Conservation (phyloP, 2,113 vertebrate genomes). For the Mormyrus lacerda region DNA sequence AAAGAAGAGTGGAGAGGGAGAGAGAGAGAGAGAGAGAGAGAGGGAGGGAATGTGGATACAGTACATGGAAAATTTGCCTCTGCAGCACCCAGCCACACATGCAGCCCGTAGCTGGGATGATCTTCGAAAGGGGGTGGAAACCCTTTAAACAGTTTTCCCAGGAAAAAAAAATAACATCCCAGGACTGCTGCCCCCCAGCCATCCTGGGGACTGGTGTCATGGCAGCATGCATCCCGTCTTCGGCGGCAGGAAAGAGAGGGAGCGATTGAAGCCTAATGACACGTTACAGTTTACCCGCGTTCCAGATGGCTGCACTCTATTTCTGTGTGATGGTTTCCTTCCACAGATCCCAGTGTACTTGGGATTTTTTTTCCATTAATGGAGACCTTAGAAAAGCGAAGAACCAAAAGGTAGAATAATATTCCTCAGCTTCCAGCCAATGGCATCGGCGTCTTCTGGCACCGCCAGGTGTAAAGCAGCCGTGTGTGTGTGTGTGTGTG, state of each 20-base stretch:
- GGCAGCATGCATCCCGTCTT: background rate
- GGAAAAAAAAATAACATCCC: constrained; percentile 8
- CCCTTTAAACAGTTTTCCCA: constrained; percentile 31
- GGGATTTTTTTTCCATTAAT: constrained; percentile 6
- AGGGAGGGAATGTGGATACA: constrained; percentile 23
- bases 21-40: background rate
- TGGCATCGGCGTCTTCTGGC: background rate
- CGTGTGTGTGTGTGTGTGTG: background rate
- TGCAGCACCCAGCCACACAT: constrained; percentile 28
- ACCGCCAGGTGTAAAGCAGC: background rate
- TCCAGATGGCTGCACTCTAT: constrained; percentile 23
- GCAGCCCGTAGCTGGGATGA: constrained; percentile 20
- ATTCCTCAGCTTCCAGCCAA: background rate
- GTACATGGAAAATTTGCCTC: background rate
- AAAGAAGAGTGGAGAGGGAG: background rate
- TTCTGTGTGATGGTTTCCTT: constrained; percentile 33
- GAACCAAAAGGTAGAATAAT: background rate
- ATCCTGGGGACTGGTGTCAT: background rate
- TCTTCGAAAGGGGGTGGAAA: constrained; percentile 4
- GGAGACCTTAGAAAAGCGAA: background rate
- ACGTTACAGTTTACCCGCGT: constrained; percentile 20
- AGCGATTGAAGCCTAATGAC: constrained; percentile 27
- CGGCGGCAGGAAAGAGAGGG: background rate
- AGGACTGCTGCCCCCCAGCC: background rate
- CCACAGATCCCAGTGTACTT: background rate